These are phyloP conservation scores for Cricetomys ansorgei DNA, from an alignment of 2,113 vertebrate genomes.

Conservation along the genomic window DNA sequence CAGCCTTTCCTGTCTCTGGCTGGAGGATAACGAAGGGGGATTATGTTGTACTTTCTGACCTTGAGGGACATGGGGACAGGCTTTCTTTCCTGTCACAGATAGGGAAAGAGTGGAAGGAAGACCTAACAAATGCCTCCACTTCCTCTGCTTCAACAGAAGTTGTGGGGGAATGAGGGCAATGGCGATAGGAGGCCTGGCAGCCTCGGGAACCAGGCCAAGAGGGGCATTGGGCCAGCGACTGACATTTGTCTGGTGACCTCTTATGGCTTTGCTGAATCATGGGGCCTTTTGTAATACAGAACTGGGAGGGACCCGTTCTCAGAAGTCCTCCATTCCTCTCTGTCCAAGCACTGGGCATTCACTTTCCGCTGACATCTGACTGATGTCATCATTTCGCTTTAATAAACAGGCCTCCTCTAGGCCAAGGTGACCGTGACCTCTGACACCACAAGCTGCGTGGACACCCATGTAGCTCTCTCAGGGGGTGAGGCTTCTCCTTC, in stretches of 20 bases:
- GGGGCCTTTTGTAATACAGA: constrained; percentile 78
- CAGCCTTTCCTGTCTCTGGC: background rate
- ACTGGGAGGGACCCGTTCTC: constrained; percentile 67
- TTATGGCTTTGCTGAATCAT: constrained; percentile 81
- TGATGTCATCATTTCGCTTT: constrained; percentile 71
- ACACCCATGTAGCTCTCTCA: constrained; percentile 36
- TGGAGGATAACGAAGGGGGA: background rate
- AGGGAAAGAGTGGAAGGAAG: background rate
- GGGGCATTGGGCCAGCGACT: constrained; percentile 78
- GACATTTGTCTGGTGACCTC: constrained; percentile 83
- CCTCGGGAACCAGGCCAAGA: constrained; percentile 63
- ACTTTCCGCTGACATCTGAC: constrained; percentile 76
- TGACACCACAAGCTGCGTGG: background rate
- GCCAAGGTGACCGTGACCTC: constrained; percentile 74
- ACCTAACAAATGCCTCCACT: constrained; percentile 61
- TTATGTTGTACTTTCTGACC: constrained; percentile 15
- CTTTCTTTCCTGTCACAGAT: constrained; percentile 49
- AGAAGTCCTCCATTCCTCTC: constrained; percentile 21
- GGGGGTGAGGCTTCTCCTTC: constrained; percentile 25
- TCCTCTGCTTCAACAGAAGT: constrained; percentile 2
- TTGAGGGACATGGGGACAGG: background rate
- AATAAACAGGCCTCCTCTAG: constrained; percentile 73
- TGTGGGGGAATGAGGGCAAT: background rate
- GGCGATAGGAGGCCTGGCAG: constrained; percentile 52
- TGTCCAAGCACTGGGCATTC: constrained; percentile 55